Conservation (phyloP, 2,113 vertebrate species). For the Peromyscus californicus region DNA sequence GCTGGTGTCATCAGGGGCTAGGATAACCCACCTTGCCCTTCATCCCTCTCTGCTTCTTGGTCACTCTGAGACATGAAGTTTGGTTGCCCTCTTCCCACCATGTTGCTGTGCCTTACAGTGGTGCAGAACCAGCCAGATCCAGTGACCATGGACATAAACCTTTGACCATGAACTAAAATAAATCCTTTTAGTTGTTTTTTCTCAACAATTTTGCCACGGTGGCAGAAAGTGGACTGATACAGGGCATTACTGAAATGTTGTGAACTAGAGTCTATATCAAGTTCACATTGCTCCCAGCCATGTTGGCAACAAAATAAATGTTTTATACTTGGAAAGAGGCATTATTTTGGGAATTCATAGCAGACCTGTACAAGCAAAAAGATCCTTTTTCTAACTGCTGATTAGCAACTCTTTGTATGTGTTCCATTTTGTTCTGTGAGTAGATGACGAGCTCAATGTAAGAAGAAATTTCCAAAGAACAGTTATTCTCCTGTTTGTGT, state of each 20-base stretch:
- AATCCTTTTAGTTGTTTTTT: not conserved
- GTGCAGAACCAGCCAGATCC: not conserved
- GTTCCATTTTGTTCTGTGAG: slow-evolving; percentile 46
- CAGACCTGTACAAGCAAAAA: slow-evolving; percentile 49
- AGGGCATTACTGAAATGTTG: not conserved
- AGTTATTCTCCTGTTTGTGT: slow-evolving; percentile 50
- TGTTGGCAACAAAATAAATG: slow-evolving; percentile 64
- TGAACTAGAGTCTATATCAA: slow-evolving; percentile 62
- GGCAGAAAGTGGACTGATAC: not conserved
- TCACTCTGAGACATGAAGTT: not conserved
- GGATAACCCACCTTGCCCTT: not conserved
- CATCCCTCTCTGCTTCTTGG: not conserved
- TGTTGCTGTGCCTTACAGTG: no score
- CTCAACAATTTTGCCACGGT: not conserved
- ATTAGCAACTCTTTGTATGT: slow-evolving; percentile 71
- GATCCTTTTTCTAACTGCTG: slow-evolving; percentile 59
- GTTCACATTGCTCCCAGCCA: slow-evolving; percentile 38
- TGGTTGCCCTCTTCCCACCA: not conserved
- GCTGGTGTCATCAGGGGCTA: not conserved
- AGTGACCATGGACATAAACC: not conserved
- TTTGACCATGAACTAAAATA: not conserved
- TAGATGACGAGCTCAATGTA: slow-evolving; percentile 65
- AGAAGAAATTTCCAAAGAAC: slow-evolving; percentile 63
- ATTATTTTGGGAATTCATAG: slow-evolving; percentile 62
- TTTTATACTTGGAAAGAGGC: slow-evolving; percentile 61